Evolutionary conservation across 2,888 invertebrate species (phyloP), one percentile per base, ranked within the genome.

Genomic region (Cephus pygmeus): DNA sequence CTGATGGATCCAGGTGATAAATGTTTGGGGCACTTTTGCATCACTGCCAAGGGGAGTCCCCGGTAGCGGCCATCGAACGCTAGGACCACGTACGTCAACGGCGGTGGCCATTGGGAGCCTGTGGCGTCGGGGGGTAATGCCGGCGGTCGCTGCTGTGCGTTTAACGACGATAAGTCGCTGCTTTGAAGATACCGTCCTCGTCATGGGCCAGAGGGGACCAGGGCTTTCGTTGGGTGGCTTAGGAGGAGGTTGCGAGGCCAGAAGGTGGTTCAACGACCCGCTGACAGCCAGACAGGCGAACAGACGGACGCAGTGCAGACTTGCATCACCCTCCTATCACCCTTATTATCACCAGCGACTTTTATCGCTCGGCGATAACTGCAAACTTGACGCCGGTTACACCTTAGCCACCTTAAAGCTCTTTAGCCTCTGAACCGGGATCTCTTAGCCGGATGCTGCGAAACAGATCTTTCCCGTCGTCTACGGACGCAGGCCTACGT

Each of bases 161-260:
- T 87, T 84, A 86, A 86, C 85, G 85, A 84, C 83, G 86, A 86
- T 86, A 86, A 86, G 87, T 85, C 83, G 83, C 81, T 79, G 87
- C 86, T 87, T 86, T 85, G 86, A 88, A 87, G 86, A 87, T 81
- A 71, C 31, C 40, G 36, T 68, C 56, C 23, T 56, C 56, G 23
- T 23, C 23, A 56, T 56, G 56, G 56, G 56, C 56, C 56, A 56
- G 56, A 56, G 56, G 56, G 56, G 56, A 56, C 56, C 56, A 23
- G 56, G 56, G 56, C 56, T 56, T 56, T 56, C 56, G 56, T 56
- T 56, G 56, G 23, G 9, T 69, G 76, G 33, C 76, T 71, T 35
- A 74, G 69, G 69, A 73, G 73, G 93, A 94, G 94, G 93, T 95
- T 94, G 94, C 94, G 94, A 93, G 94, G 94, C 93, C 94, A 92